Evolutionary conservation across 2,113 vertebrate species (phyloP).

Genomic region (Crotalus helleri): DNA sequence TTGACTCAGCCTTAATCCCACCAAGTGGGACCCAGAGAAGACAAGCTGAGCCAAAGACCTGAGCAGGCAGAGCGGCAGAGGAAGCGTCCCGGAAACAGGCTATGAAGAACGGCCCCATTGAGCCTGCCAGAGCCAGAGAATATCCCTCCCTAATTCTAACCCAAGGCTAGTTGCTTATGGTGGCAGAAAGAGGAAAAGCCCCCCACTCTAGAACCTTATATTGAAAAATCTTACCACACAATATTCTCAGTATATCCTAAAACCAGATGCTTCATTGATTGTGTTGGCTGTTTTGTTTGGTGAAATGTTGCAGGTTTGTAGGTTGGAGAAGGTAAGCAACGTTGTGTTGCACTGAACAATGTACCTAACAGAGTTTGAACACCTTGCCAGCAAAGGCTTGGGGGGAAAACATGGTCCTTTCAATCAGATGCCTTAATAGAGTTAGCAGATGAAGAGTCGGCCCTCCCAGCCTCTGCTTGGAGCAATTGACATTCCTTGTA

Average conservation of each 20-base stretch:
- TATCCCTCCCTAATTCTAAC: neutral
- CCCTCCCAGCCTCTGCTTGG: constrained; percentile 59
- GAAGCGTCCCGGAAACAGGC: neutral
- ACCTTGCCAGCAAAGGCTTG: constrained; percentile 54
- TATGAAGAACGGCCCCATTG: neutral
- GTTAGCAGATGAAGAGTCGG: constrained; percentile 63
- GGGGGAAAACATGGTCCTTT: constrained; percentile 58
- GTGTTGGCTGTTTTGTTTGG: constrained; percentile 47
- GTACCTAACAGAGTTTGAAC: constrained; percentile 57
- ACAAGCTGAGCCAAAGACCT: neutral
- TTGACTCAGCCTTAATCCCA: neutral
- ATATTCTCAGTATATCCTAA: constrained; percentile 45
- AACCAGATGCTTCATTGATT: constrained; percentile 45
- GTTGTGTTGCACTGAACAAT: constrained; percentile 70
- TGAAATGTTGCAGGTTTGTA: constrained; percentile 25
- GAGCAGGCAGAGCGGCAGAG: neutral
- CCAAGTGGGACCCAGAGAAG: neutral
- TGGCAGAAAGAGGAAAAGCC: neutral
- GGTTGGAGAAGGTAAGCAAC: constrained; percentile 68
- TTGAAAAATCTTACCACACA: constrained; percentile 26
- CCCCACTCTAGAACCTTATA: constrained; percentile 11
- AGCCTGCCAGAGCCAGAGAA: neutral
- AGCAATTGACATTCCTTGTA: constrained; percentile 38
- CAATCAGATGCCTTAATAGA: constrained; percentile 55
- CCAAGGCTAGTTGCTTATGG: neutral